Evolutionary conservation across 1,140 invertebrate genomes (phyloP).

Genomic region (Papilio dardanus): DNA sequence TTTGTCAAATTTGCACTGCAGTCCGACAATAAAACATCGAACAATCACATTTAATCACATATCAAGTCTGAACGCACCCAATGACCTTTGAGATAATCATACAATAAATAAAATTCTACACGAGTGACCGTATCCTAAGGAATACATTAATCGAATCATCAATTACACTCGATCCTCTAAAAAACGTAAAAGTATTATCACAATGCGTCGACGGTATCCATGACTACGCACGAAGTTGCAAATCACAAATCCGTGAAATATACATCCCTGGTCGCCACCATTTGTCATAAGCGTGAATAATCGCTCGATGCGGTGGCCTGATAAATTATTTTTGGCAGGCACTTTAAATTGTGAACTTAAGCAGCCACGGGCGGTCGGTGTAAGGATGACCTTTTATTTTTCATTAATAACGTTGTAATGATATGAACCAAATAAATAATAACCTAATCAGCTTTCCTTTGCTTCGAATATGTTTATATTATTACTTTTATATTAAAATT

Average conservation of each 20-base stretch:
- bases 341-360: conserved; percentile 49
- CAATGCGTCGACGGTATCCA: conserved; percentile 13
- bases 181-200: conserved; percentile 3
- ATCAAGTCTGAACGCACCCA: conserved; percentile 13
- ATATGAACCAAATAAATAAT: conserved; percentile 30
- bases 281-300: conserved; percentile 68
- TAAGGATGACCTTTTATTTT: conserved; percentile 23
- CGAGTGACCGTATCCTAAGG: conserved; percentile 32
- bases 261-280: conserved; percentile 46
- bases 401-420: conserved; percentile 38
- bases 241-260: conserved; percentile 62
- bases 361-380: conserved; percentile 30
- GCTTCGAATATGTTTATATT: conserved; percentile 11
- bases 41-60: conserved; percentile 37
- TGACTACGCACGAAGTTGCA: conserved; percentile 41
- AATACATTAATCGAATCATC: conserved; percentile 36
- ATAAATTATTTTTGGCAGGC: conserved; percentile 63
- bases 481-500: neutral
- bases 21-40: conserved; percentile 17
- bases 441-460: conserved; percentile 34
- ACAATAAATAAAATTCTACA: conserved; percentile 37
- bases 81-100: conserved; percentile 34
- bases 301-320: conserved; percentile 43
- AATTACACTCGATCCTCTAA: conserved; percentile 22
- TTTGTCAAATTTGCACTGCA: conserved; percentile 36